Evolutionary conservation across 2,888 invertebrate genomes (phyloP), one percentile per base, ranked within the genome.

Genomic region (Clostera curtula): DNA sequence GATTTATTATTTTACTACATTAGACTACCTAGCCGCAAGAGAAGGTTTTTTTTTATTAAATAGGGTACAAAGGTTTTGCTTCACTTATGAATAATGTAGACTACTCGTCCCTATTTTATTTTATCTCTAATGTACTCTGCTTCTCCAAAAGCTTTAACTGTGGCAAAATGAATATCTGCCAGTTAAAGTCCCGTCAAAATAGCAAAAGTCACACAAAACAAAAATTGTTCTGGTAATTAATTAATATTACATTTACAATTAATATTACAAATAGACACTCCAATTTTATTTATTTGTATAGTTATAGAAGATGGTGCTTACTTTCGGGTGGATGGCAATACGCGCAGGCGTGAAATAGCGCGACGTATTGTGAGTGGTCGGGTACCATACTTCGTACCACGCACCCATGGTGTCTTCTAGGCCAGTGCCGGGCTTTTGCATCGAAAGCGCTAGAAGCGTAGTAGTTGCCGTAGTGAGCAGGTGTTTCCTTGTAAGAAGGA

Each of bases 361-460:
- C 3, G 23, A 23, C 1, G 9, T 4, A 7, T 23, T 15, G 2
- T 5, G 2, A n/a, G n/a, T n/a, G n/a, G n/a, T n/a, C n/a, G n/a
- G n/a, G n/a, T n/a, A n/a, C n/a, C n/a, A n/a, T n/a, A n/a, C n/a
- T 6, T 23, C 23, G 23, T 15, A 15, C 23, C 23, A 23, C 2
- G 6, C 15, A 3, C 23, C 23, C 4, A 23, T 6, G 4, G 15
- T 23, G 1, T 5, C 23, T 6, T 23, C 23, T 7, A 23, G 6
- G 3, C 5, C 8, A 1, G 2, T 4, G 3, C 2, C 15, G 2
- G 3, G 7, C 7, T 10, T 23, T 13, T 23, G n/a, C 2, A 3
- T 3, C 9, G n/a, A 5, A 1, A 23, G 15, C 2, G 15, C 9
- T 5, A 15, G 23, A 9, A 15, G 10, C 5, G 23, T 23, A 2